A percentile compares a stretch with the other conserved stretches of the same genome.
Conservation (phyloP, 2,888 invertebrate species). For the Pyrgus malvae region DNA sequence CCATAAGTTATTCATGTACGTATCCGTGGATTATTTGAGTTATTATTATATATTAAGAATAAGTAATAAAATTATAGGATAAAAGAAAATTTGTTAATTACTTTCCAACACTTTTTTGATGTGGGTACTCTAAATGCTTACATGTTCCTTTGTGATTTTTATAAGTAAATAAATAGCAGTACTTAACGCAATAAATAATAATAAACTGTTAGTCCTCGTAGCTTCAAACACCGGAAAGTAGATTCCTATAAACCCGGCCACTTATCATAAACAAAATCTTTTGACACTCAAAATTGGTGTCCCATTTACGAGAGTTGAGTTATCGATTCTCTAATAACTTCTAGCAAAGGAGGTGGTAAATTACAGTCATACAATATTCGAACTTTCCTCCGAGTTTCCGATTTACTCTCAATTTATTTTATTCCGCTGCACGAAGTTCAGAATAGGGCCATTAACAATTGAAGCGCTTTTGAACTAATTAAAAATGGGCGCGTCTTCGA, state of each 20-base stretch:
- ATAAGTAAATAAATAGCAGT: not conserved
- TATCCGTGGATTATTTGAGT: no score
- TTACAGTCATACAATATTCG: slow-evolving; percentile 25
- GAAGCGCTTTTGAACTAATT: slow-evolving; percentile 73
- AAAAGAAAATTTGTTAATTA: no score
- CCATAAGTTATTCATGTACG: no score
- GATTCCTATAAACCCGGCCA: not conserved
- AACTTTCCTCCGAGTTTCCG: slow-evolving; percentile 24
- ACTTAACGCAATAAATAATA: no score
- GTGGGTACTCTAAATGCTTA: no score
- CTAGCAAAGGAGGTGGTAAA: slow-evolving; percentile 23
- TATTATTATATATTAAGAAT: no score
- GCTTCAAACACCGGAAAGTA: not conserved
- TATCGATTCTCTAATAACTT: slow-evolving; percentile 18
- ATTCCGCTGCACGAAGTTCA: slow-evolving; percentile 51
- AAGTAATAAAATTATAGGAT: no score
- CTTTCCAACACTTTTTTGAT: no score
- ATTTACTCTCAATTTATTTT: slow-evolving; percentile 40
- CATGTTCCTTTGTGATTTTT: not conserved
- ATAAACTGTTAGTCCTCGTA: no score
- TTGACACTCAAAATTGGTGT: slow-evolving; percentile 11
- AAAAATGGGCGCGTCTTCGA: slow-evolving; percentile 76
- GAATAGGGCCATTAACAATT: slow-evolving; percentile 72
- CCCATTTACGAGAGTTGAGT: slow-evolving; percentile 9
- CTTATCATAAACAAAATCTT: slow-evolving; percentile 9